Evolutionary conservation across 2,888 invertebrate species (phyloP).

Genomic region (Diaperis boleti): DNA sequence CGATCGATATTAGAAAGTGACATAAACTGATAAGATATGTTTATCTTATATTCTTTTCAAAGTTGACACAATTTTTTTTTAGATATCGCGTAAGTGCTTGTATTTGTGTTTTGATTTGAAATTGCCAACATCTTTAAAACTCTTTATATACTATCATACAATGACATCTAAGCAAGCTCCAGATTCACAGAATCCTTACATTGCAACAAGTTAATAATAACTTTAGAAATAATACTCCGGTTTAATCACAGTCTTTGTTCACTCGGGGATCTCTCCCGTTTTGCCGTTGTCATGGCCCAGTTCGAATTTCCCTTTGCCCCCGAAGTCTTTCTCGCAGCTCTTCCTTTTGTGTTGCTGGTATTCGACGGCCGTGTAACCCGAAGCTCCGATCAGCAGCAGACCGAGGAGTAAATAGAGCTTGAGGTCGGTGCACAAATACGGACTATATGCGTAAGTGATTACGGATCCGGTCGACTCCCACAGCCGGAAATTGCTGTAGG

Average conservation of each 20-base stretch:
- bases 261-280: slow-evolving; percentile 60
- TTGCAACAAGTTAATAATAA: background rate
- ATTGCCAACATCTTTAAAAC: too few relatives aligned
- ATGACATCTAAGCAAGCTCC: background rate
- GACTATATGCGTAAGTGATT: slow-evolving; percentile 84
- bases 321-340: slow-evolving; percentile 62
- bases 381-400: slow-evolving; percentile 78
- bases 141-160: background rate
- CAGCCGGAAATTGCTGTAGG: slow-evolving; percentile 91
- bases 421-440: slow-evolving; percentile 79
- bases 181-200: slow-evolving; percentile 16
- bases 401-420: slow-evolving; percentile 79
- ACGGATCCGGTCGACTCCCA: slow-evolving; percentile 95
- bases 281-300: slow-evolving; percentile 62
- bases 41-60: too few relatives aligned
- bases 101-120: too few relatives aligned
- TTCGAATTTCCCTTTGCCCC: slow-evolving; percentile 61
- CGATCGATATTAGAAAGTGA: too few relatives aligned
- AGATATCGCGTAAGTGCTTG: too few relatives aligned
- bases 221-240: slow-evolving; percentile 3
- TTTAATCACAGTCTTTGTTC: slow-evolving; percentile 29
- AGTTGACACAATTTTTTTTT: too few relatives aligned
- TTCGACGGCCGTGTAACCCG: slow-evolving; percentile 81
- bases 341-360: slow-evolving; percentile 66
- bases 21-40: too few relatives aligned